These are phyloP conservation scores for Aleiodes alternator DNA, from an alignment of 2,888 invertebrate species.

Conservation along the genomic window DNA sequence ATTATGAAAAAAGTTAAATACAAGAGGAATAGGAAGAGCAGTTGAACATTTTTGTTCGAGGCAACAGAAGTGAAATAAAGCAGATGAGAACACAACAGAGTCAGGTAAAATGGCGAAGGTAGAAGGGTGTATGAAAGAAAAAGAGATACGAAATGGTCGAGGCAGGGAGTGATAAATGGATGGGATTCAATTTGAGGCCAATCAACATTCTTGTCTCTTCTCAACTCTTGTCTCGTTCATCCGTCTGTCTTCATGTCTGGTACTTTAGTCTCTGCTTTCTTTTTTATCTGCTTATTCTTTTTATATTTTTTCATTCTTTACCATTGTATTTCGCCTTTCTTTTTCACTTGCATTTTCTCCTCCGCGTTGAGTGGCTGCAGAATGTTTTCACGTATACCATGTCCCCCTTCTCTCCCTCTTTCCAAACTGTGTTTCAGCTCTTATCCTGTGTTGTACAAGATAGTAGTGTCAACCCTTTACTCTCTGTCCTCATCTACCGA, in stretches of 20 bases:
- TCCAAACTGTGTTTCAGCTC: too few species aligned
- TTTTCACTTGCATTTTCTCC: neutral
- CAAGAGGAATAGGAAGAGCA: neutral
- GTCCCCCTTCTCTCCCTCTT: too few species aligned
- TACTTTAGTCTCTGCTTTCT: constrained; percentile 36
- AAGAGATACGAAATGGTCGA: constrained; percentile 46
- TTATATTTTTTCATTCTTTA: constrained; percentile 5
- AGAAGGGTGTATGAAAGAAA: constrained; percentile 27
- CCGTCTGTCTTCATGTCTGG: constrained; percentile 39
- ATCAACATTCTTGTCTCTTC: constrained; percentile 72
- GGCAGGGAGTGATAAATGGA: constrained; percentile 70
- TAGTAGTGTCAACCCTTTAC: too few species aligned
- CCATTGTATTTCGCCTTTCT: neutral
- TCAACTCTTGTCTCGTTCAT: constrained; percentile 45
- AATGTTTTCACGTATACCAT: too few species aligned
- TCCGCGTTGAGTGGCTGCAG: neutral
- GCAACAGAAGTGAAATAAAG: neutral
- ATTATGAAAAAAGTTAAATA: neutral
- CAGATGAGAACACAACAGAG: constrained; percentile 47
- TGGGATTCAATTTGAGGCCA: constrained; percentile 73
- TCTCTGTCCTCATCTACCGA: too few species aligned
- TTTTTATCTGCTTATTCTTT: constrained; percentile 33
- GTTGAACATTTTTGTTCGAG: too few species aligned
- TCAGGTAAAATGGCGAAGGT: constrained; percentile 36
- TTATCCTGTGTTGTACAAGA: too few species aligned